phyloP scores from a whole-genome alignment of 2,888 invertebrate genomes.

The Parelbella ahira region DNA sequence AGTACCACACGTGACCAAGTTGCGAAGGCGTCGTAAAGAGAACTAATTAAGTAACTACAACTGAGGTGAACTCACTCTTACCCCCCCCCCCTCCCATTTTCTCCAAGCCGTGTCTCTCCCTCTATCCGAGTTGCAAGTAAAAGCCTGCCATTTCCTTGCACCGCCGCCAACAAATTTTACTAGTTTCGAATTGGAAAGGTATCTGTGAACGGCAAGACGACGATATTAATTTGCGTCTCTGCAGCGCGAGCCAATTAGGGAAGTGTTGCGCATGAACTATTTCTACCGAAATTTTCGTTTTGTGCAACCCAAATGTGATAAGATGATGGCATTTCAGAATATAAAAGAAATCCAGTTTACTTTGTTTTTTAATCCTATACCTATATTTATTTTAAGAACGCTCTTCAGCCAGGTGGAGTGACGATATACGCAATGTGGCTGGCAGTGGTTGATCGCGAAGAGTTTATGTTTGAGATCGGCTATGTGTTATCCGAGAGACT shows the following conservation, averaged over 20 bases:
- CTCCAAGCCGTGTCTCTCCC: background rate
- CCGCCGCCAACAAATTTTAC: slow-evolving; percentile 1
- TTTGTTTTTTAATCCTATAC: no score
- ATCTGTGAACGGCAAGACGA: slow-evolving; percentile 1
- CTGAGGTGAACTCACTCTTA: slow-evolving; percentile 8
- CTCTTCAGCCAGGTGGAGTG: no score
- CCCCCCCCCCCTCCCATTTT: background rate
- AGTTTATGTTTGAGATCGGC: no score
- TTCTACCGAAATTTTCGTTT: no score
- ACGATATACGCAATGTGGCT: no score
- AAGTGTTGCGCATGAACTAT: slow-evolving; percentile 1
- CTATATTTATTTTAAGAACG: no score
- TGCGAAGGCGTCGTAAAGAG: slow-evolving; percentile 7
- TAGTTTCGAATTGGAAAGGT: slow-evolving; percentile 16
- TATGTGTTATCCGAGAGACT: no score
- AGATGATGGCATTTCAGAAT: no score
- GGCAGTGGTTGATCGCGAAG: no score
- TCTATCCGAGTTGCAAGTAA: slow-evolving; percentile 1
- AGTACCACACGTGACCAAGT: no score
- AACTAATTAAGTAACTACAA: slow-evolving; percentile 22
- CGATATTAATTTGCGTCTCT: slow-evolving; percentile 1
- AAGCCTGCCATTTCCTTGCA: slow-evolving; percentile 6
- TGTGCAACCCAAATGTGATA: no score
- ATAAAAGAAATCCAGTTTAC: no score
- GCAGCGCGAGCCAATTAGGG: slow-evolving; percentile 1